Evolutionary conservation across 2,888 invertebrate species (phyloP).

Genomic region (Sinopyrophorus schimmeli): DNA sequence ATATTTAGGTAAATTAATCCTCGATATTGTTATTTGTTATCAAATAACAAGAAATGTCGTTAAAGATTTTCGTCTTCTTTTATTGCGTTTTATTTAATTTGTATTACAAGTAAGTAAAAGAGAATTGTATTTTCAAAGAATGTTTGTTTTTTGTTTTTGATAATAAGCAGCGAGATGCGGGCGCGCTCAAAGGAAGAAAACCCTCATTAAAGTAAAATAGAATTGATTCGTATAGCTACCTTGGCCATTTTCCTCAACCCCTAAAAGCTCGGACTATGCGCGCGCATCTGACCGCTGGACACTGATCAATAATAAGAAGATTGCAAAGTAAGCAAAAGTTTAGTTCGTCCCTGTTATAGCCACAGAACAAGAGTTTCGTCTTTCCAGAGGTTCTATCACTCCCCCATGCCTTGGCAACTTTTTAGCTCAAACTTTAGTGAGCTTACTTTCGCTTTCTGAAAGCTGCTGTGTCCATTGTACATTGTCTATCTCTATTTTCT

Average conservation of each 20-base stretch:
- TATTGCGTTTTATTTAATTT: too few relatives aligned
- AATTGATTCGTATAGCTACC: constrained; percentile 37
- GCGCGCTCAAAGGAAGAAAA: constrained; percentile 22
- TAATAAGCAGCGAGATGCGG: constrained; percentile 23
- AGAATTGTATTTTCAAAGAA: constrained; percentile 17
- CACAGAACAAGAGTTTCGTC: constrained; percentile 36
- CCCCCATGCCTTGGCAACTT: constrained; percentile 22
- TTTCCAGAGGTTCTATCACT: constrained; percentile 27
- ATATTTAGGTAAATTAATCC: too few relatives aligned
- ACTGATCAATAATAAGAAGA: constrained; percentile 59
- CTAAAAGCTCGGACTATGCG: constrained; percentile 49
- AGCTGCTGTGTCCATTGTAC: constrained; percentile 41
- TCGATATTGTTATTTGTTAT: too few relatives aligned
- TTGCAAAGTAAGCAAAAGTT: constrained; percentile 59
- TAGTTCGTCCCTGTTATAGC: constrained; percentile 42
- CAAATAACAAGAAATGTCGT: too few relatives aligned
- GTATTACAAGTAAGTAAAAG: constrained; percentile 6
- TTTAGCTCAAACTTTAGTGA: constrained; percentile 18
- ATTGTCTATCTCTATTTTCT: constrained; percentile 41
- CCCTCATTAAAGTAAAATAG: constrained; percentile 38
- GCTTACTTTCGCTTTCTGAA: constrained; percentile 34
- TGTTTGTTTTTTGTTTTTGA: constrained; percentile 30
- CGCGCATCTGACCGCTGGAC: constrained; percentile 57
- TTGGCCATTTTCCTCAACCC: constrained; percentile 32
- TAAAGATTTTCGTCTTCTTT: too few relatives aligned